Base-by-base conservation (phyloP, 2,113 vertebrate species). In the Phrynosoma platyrhinos region DNA sequence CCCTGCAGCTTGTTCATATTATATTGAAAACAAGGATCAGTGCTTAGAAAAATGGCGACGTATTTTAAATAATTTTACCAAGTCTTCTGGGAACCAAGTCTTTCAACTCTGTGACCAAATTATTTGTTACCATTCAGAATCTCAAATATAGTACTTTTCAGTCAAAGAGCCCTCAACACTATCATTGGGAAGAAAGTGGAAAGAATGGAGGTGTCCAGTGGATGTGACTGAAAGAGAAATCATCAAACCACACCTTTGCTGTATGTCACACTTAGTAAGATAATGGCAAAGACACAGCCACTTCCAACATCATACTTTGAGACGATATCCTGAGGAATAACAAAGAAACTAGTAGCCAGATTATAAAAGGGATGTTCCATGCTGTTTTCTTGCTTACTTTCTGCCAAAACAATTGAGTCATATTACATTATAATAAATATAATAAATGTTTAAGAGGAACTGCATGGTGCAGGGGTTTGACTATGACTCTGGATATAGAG, bases 1-100 rank as follows among this genome's bases (percentile, higher is more conserved):
- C 91, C 89, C 89, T 92, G 53, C 84, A 89, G 91, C 69, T 53
- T 58, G 40, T 3, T 75, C 47, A 25, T 53, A 53, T 32, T 69
- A 40, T 77, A 77, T 2, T 72, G 32, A 58, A 83, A 88, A 77
- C 30, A 36, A 18, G 8, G 23, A 52, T 87, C 18, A 21, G 5
- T 55, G 40, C 72, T 62, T 64, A 52, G 55, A 52, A 87, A 77
- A 83, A 30, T 9, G 27, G 42, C 2, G 25, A 20, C 20, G 23
- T 25, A 53, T 77, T 83, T 75, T 80, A 71, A 82, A 66, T 72
- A 58, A 10, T 7, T 40, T 66, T 36, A 36, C 36, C 36, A 36
- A 2, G 9, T 52, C 23, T 25, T 27, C 71, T 85, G 14, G 8
- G 76, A 14, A 58, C 66, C 30, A 30, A 55, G 69, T 79, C n/a